Base-by-base conservation (phyloP, 2,888 invertebrate genomes). In the Saturnia pavonia region DNA sequence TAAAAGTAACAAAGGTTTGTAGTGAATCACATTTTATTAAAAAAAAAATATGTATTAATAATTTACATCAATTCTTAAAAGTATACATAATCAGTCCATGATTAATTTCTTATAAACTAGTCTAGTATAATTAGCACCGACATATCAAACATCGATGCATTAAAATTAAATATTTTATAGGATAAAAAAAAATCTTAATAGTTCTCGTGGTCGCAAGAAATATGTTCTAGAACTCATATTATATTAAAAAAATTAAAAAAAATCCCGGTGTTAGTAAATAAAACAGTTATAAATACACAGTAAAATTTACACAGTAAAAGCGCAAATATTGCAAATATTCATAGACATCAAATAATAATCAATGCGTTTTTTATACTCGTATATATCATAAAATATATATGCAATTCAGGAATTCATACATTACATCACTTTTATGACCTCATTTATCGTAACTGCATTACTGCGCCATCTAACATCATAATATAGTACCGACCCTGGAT, bases 31-130 rank as follows among this genome's bases (percentile, higher is more conserved):
- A 14, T 25, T 14, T 27, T 60, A 14, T 60, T 25, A 14, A 60
- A 60, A 27, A 60, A 60, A 27, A 60, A 60, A 60, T 27, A 19
- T 25, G 16, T 60, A 60, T 27, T 60, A 27, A 60, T 27, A 60
- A 60, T 60, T n/a, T n/a, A 14, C 12, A 60, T 27, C 14, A 22
- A 60, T 60, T 19, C 57, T 60, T 45, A 45, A 43, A 43, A n/a
- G n/a, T n/a, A n/a, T 22, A 42, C 25, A 43, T 42, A 43, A 67
- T 67, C 67, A 67, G 67, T 67, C 67, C 42, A 22, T 45, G 43
- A 43, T 67, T 67, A 67, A 67, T 25, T 27, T 25, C 42, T 27
- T 60, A 27, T 9, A 60, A 60, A 27, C 12, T 60, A 60, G 12
- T 19, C 27, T 25, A 60, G 3, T 4, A 14, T 11, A 60, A 27